Evolutionary conservation across 1,140 invertebrate species (phyloP), one percentile per base, ranked within the genome.

Genomic region (Dendroctonus valens): DNA sequence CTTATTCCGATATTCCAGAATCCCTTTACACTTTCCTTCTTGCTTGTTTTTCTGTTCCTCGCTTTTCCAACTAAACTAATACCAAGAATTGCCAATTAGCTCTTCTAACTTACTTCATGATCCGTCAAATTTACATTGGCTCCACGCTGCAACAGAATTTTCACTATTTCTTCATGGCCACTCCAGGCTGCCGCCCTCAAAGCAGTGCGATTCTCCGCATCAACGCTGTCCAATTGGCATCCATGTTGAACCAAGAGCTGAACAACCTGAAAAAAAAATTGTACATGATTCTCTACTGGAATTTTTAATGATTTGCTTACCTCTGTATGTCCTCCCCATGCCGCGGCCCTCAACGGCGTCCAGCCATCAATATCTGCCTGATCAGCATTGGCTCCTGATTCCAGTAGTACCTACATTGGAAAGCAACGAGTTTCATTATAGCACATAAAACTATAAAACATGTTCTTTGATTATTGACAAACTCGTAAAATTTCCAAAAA

Each of bases 251-350:
- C 81, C 14, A 97, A 79, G 26, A 90, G 82, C 57, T 90, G 87
- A 3, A 97, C 94, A 0, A 96, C 91, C 84, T 91, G 81, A 26
- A 81, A 76, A 60, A n/a, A 46, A 68, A 41, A 8, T 9, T 15
- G 3, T 52, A 15, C 6, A 52, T 52, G 26, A 5, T 48, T n/a
- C 5, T 48, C 7, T 5, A 11, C 14, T 48, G 5, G 14, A 48
- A 46, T 46, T 12, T 12, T 46, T 46, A 15, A 14, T 52, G 5
- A n/a, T 52, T 52, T 14, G 7, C 39, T 81, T 79, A 88, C 88
- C 81, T 95, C 92, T 11, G 90, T 92, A 75, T 97, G 94, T 12
- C 94, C 94, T 64, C 92, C 93, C 93, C 93, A 96, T 41, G 93
- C 92, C 26, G 93, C 92, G 7, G 91, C 90, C 70, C 91, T 81